Conservation (phyloP, 2,113 vertebrate genomes). For the Alosa alosa region DNA sequence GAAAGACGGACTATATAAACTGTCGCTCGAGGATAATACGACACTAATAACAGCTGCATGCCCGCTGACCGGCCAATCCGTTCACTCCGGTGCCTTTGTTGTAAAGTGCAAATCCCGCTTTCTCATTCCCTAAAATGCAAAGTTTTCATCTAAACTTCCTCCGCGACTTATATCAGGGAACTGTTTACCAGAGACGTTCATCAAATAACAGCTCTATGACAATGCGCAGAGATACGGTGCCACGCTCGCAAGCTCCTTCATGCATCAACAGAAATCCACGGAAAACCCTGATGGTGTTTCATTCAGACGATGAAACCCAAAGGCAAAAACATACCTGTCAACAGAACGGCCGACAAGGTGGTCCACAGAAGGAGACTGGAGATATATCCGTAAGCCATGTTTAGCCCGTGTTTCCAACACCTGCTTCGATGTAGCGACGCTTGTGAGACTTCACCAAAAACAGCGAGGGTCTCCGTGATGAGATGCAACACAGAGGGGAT, state of each 20-base stretch:
- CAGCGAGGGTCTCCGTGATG: constrained; percentile 3
- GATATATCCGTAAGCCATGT: not conserved
- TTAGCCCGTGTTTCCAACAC: not conserved
- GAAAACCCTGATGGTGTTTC: not conserved
- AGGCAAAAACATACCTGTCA: not conserved
- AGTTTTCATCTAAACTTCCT: not conserved
- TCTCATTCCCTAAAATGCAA: not conserved
- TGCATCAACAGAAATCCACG: not conserved
- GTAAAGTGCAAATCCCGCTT: not conserved
- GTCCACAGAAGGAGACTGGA: not conserved
- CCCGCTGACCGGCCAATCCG: not conserved
- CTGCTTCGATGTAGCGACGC: constrained; percentile 9
- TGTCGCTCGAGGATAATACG: constrained; percentile 1
- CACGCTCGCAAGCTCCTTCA: not conserved
- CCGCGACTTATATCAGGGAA: not conserved
- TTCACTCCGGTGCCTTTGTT: not conserved
- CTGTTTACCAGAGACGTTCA: not conserved
- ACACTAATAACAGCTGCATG: not conserved
- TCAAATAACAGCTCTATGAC: not conserved
- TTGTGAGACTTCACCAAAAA: constrained; percentile 2
- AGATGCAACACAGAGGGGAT: constrained; percentile 13
- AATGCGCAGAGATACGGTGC: not conserved
- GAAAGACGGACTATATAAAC: not conserved
- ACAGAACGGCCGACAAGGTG: not conserved
- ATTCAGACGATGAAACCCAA: not conserved